These are phyloP conservation scores for Ficedula albicollis DNA, from an alignment of 2,797 vertebrate species.

Conservation along the genomic window DNA sequence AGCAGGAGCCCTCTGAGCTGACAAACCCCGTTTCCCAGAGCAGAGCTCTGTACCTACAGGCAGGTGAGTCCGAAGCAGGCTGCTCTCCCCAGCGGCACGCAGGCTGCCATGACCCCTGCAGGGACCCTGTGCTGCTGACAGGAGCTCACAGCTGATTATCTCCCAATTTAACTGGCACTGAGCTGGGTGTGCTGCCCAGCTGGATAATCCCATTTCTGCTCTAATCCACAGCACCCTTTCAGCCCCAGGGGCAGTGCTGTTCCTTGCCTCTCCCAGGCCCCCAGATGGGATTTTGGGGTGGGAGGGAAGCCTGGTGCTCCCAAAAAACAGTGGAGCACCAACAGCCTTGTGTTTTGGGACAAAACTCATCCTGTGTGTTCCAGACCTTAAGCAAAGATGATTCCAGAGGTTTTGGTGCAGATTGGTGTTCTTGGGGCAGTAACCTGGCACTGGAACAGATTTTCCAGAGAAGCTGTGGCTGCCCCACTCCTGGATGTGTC, in stretches of 20 bases:
- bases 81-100: background rate
- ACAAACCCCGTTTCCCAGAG: rapidly evolving
- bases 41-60: slow-evolving; percentile 46
- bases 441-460: background rate
- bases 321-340: background rate
- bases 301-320: background rate
- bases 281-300: background rate
- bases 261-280: rapidly evolving
- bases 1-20: too few species aligned
- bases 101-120: slow-evolving; percentile 30
- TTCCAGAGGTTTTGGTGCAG: background rate
- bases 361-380: background rate
- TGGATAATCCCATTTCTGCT: slow-evolving; percentile 43
- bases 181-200: background rate
- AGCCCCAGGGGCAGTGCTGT: rapidly evolving
- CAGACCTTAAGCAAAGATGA: background rate
- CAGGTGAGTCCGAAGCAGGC: background rate
- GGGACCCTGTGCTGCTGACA: background rate
- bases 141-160: background rate
- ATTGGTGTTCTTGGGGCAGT: background rate
- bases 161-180: background rate
- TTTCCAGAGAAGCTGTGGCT: background rate
- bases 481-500: background rate
- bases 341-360: background rate
- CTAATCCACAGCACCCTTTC: slow-evolving; percentile 52